Percentiles rank a stretch among this genome's conserved stretches.
Conservation (phyloP, 2,888 invertebrate genomes). For the Lasioglossum marginatum region DNA sequence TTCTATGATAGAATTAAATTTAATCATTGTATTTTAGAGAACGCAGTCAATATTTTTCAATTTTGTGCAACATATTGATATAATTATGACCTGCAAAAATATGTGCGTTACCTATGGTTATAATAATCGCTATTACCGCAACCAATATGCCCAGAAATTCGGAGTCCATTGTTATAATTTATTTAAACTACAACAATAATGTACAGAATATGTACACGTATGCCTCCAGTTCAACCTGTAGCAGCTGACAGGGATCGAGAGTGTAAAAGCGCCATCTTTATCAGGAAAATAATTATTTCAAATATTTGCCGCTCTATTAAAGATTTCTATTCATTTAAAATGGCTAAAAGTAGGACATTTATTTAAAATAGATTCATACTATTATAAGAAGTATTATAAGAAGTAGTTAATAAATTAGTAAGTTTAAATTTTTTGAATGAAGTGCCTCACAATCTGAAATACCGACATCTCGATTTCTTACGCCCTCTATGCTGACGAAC, state of each 20-base stretch:
- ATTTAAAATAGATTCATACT: too few relatives aligned
- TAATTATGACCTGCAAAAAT: slow-evolving; percentile 51
- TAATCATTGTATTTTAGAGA: neutral
- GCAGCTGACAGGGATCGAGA: neutral
- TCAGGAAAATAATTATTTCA: neutral
- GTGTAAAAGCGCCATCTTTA: neutral
- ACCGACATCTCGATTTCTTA: neutral
- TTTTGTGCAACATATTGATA: neutral
- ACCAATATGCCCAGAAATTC: slow-evolving; percentile 79
- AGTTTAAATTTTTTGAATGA: too few relatives aligned
- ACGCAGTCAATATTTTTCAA: neutral
- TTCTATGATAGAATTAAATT: neutral
- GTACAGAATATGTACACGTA: neutral
- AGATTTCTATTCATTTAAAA: neutral
- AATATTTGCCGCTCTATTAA: neutral
- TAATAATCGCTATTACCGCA: slow-evolving; percentile 79
- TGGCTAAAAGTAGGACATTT: neutral
- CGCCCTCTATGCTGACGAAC: too few relatives aligned
- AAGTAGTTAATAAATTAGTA: too few relatives aligned
- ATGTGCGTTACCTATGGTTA: slow-evolving; percentile 81
- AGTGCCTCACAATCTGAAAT: neutral
- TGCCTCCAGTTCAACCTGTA: neutral
- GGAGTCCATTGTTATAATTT: slow-evolving; percentile 73
- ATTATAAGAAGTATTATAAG: too few relatives aligned
- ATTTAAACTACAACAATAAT: neutral